Evolutionary conservation across 2,888 invertebrate genomes (phyloP), one percentile per base, ranked within the genome.

Genomic region (Frankliniella fusca): DNA sequence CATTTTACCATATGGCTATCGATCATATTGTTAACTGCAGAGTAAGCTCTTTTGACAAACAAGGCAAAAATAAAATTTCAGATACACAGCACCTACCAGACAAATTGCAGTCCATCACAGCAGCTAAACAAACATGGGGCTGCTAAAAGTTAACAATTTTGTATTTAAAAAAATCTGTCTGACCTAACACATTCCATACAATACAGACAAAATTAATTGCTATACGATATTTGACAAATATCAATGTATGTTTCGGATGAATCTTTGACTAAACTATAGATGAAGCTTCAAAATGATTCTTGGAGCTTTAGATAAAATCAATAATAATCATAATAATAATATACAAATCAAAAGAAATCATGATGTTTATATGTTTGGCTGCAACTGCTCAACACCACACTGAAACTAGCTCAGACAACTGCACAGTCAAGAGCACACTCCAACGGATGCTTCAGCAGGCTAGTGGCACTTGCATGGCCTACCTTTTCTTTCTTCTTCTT

Each of bases 301-400:
- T 76, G 70, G 70, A 76, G 70, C 70, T 76, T 76, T 76, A 76
- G 70, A 76, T 76, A 76, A 76, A 76, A 76, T 76, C 70, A 76
- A 76, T 76, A 76, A 76, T 76, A 76, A 76, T 23, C 23, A 76
- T 76, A 76, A 76, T 76, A 76, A 76, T 76, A 76, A 76, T 76
- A 76, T 76, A 76, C 70, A 76, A 76, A 76, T 76, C 70, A 76
- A 76, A 76, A 76, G 70, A 76, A 23, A 27, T 76, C 12, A 76
- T 76, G 70, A 76, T 76, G 70, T 76, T 76, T 76, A 12, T n/a
- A 23, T 76, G 70, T 76, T 27, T 76, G 70, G 70, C 12, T 76
- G 70, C 70, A 76, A 76, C 70, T 76, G 27, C 70, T 76, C 27
- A 27, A 76, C 70, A 27, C 70, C n/a, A 76, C 12, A 76, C 70